Evolutionary conservation across 2,797 vertebrate species (phyloP).

Genomic region (Tachyglossus aculeatus): DNA sequence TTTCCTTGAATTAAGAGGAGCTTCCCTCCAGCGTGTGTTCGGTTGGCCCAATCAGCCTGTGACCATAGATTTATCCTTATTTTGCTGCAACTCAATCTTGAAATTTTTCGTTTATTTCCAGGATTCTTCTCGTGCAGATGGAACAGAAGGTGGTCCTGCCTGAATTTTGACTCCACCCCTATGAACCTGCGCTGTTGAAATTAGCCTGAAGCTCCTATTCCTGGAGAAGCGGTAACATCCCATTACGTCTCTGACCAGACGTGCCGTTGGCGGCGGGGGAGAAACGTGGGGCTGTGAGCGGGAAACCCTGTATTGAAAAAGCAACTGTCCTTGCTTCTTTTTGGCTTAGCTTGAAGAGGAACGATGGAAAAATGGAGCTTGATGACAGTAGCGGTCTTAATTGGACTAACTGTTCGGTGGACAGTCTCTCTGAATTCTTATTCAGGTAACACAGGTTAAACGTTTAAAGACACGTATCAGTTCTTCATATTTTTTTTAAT

Average conservation of each 20-base stretch:
- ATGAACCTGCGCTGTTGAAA: conserved; percentile 16
- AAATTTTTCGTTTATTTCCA: not conserved
- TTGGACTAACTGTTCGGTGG: conserved; percentile 88
- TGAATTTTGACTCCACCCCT: not conserved
- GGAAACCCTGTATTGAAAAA: not conserved
- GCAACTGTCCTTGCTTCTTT: not conserved
- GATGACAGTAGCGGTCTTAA: conserved; percentile 78
- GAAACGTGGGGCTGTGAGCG: too few relatives aligned
- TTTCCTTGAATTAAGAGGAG: too few relatives aligned
- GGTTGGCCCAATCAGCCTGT: too few relatives aligned
- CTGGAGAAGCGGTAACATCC: not conserved
- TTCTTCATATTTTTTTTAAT: too few relatives aligned
- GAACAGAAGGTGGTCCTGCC: not conserved
- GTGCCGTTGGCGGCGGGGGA: not conserved
- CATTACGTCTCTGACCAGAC: conserved; percentile 5
- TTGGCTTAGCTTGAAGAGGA: not conserved
- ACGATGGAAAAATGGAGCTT: conserved; percentile 87
- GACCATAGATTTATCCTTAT: not conserved
- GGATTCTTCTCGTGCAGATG: conserved; percentile 17
- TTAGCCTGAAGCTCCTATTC: not conserved
- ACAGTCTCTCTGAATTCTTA: conserved; percentile 92
- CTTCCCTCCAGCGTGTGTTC: accelerated
- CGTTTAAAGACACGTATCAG: conserved; percentile 4
- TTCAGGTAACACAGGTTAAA: conserved; percentile 81
- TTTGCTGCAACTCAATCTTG: conserved; percentile 14